Evolutionary conservation across 2,113 vertebrate genomes (phyloP).

Genomic region (Leptocoma aspasia): DNA sequence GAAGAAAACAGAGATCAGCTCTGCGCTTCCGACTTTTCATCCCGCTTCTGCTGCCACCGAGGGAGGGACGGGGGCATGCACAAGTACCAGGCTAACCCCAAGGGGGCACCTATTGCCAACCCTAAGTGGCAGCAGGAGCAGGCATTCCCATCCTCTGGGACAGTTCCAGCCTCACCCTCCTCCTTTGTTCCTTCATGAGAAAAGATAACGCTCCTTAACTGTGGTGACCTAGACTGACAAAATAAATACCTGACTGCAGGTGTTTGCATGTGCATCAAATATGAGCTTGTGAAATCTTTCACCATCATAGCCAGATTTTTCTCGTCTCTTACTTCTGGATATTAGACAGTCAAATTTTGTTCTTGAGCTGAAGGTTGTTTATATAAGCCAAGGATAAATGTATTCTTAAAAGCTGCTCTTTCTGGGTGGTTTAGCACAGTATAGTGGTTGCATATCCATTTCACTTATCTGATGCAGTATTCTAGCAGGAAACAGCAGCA

Average conservation of each 20-base stretch:
- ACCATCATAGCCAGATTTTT: not conserved
- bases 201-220: not conserved
- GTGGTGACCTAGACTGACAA: not conserved
- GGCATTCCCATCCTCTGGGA: not conserved
- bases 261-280: not conserved
- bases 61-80: not conserved
- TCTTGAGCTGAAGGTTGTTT: constrained; percentile 12
- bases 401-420: not conserved
- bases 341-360: not conserved
- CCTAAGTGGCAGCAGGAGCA: not conserved
- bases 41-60: not conserved
- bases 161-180: not conserved
- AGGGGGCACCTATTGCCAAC: not conserved
- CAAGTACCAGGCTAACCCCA: not conserved
- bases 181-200: not conserved
- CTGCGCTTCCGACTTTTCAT: not conserved
- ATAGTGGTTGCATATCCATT: not conserved
- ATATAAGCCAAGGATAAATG: not conserved
- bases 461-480: not conserved
- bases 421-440: constrained; percentile 4
- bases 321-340: not conserved
- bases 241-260: not conserved
- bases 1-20: not conserved
- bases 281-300: not conserved
- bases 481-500: not conserved